A percentile compares a stretch with the other conserved stretches of the same genome.
Evolutionary conservation across 2,888 invertebrate genomes (phyloP).

Genomic region (Scaptodrosophila latifasciaeformis): DNA sequence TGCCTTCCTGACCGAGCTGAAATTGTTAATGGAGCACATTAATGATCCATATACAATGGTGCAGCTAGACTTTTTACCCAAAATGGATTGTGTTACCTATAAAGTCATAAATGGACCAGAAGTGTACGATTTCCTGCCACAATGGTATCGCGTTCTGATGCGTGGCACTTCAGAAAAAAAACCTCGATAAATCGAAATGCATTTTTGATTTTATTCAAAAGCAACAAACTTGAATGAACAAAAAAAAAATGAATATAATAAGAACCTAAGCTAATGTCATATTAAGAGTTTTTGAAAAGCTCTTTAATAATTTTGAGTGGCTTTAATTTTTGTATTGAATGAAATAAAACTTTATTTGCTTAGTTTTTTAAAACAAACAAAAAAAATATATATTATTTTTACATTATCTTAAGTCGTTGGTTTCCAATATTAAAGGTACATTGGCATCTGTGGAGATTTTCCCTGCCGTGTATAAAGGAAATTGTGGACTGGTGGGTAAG

Average conservation of each 20-base stretch:
- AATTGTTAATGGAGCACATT: constrained; percentile 26
- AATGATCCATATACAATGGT: constrained; percentile 32
- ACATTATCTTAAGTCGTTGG: too few species aligned
- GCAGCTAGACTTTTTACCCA: constrained; percentile 26
- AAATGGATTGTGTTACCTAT: not conserved
- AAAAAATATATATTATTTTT: not conserved
- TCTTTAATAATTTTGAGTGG: too few species aligned
- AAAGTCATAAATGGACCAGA: not conserved
- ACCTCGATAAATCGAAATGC: too few species aligned
- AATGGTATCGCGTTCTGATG: constrained; percentile 39
- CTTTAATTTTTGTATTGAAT: too few species aligned
- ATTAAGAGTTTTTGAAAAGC: too few species aligned
- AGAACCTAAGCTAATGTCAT: too few species aligned
- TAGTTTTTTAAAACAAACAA: not conserved
- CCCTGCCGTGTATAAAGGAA: constrained; percentile 9
- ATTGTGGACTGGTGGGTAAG: constrained; percentile 26
- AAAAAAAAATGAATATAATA: not conserved
- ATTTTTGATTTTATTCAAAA: too few species aligned
- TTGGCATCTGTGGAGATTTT: constrained; percentile 42
- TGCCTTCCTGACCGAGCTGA: constrained; percentile 34
- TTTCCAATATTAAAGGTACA: too few species aligned
- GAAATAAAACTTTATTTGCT: too few species aligned
- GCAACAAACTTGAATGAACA: too few species aligned
- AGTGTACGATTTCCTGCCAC: constrained; percentile 29
- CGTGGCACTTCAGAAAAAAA: not conserved